Conservation (phyloP, 2,797 vertebrate species). For the Hydrolagus colliei region DNA sequence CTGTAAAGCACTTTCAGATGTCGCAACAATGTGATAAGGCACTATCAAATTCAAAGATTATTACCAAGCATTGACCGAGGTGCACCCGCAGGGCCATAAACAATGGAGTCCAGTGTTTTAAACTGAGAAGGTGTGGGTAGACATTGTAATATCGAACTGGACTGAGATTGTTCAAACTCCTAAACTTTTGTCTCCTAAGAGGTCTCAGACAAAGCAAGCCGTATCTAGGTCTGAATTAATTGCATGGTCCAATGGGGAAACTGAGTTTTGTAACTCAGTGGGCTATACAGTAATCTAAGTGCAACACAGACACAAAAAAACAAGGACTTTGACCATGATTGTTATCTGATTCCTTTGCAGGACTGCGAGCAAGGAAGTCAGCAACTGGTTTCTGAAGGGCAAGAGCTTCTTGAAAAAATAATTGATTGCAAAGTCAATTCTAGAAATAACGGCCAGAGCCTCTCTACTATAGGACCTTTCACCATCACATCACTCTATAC, state of each 20-base stretch:
- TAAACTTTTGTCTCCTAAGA: background rate
- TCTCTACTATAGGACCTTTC: background rate
- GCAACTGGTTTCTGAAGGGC: background rate
- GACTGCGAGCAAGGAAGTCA: background rate
- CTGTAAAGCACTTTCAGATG: too few species aligned
- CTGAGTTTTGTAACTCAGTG: background rate
- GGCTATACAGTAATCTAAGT: too few species aligned
- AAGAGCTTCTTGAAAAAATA: background rate
- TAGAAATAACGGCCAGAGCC: background rate
- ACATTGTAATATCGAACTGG: background rate
- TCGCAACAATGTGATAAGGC: too few species aligned
- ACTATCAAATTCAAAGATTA: too few species aligned
- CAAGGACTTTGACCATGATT: background rate
- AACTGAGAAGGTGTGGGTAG: background rate
- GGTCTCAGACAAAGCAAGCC: background rate
- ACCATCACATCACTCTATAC: background rate
- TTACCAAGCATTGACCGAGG: too few species aligned
- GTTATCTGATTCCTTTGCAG: constrained; percentile 8
- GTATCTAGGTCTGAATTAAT: background rate
- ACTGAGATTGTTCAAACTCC: background rate
- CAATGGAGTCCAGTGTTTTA: too few species aligned
- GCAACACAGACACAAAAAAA: background rate
- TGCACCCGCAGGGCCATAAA: too few species aligned
- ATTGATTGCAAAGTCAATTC: constrained; percentile 12
- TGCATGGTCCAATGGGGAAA: background rate